A percentile compares a stretch with the other conserved stretches of the same genome.
Evolutionary conservation across 2,888 invertebrate species (phyloP).

Genomic region (Archips crataeganus): DNA sequence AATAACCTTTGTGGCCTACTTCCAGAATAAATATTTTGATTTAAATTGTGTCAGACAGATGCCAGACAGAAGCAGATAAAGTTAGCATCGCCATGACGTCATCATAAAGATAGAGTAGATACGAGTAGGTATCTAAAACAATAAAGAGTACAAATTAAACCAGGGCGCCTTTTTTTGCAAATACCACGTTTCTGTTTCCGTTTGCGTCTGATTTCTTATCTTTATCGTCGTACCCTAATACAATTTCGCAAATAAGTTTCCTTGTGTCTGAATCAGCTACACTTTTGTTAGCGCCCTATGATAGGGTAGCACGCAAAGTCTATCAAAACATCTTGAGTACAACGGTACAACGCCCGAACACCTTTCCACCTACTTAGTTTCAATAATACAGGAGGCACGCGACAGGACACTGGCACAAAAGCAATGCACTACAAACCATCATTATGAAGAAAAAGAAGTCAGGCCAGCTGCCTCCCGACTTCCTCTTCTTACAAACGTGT

Average conservation of each 20-base stretch:
- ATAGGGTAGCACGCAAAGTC: slow-evolving; percentile 40
- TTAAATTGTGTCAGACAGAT: no score
- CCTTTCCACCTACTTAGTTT: slow-evolving; percentile 80
- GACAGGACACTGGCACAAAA: slow-evolving; percentile 79
- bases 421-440: slow-evolving; percentile 81
- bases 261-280: not conserved
- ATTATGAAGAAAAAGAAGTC: slow-evolving; percentile 80
- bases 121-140: no score
- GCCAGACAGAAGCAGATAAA: no score
- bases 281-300: not conserved
- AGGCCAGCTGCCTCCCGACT: slow-evolving; percentile 82
- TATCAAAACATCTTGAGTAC: slow-evolving; percentile 78
- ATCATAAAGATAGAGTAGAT: no score
- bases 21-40: no score
- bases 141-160: no score
- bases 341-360: slow-evolving; percentile 74
- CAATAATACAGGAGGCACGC: slow-evolving; percentile 76
- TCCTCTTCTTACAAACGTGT: slow-evolving; percentile 81
- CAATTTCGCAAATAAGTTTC: not conserved
- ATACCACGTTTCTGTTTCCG: no score
- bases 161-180: no score
- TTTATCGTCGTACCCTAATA: no score
- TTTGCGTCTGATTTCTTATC: no score
- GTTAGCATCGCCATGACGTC: no score
- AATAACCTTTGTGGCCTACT: no score